Base-by-base conservation (phyloP, 2,113 vertebrate genomes). In the Chionodraco myersi region DNA sequence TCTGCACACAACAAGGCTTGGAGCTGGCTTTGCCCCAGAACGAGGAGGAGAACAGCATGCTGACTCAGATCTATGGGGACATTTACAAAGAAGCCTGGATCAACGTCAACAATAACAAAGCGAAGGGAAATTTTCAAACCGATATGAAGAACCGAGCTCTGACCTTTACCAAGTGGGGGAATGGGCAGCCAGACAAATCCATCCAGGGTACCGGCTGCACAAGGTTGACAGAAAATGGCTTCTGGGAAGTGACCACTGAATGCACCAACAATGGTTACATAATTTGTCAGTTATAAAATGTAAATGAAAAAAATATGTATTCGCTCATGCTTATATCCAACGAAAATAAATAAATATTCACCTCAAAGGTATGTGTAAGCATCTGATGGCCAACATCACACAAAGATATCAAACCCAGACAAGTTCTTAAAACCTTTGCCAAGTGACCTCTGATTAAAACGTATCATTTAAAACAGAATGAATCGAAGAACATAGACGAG, bases 121-220 rank as follows among this genome's bases (percentile, higher is more conserved):
- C 14, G 57, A 16, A 56, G 5, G 82, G 63, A 7, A 74, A 88
- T 51, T 80, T 77, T 69, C n/a, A 49, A 5, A 9, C 8, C 0
- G 77, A 83, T n/a, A 6, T 73, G 67, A 88, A 66, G 15, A 70
- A 69, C 3, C 41, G 1, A 60, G 57, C 58, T 65, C 52, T 88
- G 72, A 79, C 52, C 59, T 88, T 85, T 26, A 72, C 67, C 26
- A 76, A 82, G n/a, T 88, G 82, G 82, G 75, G 23, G 64, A 58
- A 36, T 15, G 66, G 71, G 10, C 82, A 88, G 53, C 82, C 82
- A 26, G 66, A 85, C 49, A 51, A 23, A 64, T 79, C 75, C 16
- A 72, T 85, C 61, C n/a, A 36, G 41, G 58, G 61, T 7, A 64
- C 72, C 1, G 82, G 82, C 82, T 88, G 82, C 75, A 85, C 83